These are phyloP conservation scores for Tapera naevia DNA, from an alignment of 2,797 vertebrate species.

Conservation along the genomic window DNA sequence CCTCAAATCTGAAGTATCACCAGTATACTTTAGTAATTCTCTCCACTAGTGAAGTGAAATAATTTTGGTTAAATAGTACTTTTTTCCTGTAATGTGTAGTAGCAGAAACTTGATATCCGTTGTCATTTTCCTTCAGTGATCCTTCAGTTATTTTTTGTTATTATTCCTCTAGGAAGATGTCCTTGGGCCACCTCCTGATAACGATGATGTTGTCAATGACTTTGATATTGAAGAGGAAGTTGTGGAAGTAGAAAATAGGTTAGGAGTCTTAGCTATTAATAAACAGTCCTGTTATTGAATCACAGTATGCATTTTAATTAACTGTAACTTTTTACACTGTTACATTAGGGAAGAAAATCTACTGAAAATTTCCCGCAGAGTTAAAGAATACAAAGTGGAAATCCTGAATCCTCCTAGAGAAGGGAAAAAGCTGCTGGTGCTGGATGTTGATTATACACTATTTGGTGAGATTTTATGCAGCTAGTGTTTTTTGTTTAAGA, in stretches of 20 bases:
- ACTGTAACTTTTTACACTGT: conserved; percentile 17
- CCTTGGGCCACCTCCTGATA: conserved; percentile 95
- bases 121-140: background rate
- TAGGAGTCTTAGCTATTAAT: conserved; percentile 35
- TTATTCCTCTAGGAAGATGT: conserved; percentile 90
- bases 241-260: conserved; percentile 98
- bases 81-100: background rate
- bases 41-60: background rate
- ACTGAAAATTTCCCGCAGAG: conserved; percentile 93
- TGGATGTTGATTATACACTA: conserved; percentile 97
- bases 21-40: background rate
- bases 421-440: conserved; percentile 93
- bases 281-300: background rate
- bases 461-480: conserved; percentile 85
- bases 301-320: background rate
- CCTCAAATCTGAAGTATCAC: background rate
- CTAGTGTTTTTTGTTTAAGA: background rate
- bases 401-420: conserved; percentile 93
- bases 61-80: background rate
- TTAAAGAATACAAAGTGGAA: conserved; percentile 98
- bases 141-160: background rate
- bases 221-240: conserved; percentile 99
- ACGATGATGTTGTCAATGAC: conserved; percentile 97
- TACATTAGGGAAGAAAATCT: conserved; percentile 93
- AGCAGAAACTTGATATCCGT: background rate